Evolutionary conservation across 2,888 invertebrate genomes (phyloP).

Genomic region (Drosophila eohydei): DNA sequence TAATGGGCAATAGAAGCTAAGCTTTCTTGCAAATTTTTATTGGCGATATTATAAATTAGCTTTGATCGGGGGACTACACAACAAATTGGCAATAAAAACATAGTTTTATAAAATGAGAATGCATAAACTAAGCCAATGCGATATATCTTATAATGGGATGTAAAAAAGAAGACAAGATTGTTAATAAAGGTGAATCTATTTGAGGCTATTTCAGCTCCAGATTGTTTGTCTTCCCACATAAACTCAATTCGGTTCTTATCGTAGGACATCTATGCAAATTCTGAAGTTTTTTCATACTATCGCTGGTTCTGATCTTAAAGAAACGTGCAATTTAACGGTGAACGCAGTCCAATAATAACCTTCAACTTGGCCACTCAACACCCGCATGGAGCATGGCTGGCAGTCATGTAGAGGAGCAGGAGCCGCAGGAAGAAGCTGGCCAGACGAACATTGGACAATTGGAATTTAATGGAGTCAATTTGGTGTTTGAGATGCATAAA

Average conservation of each 20-base stretch:
- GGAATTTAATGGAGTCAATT: slow-evolving; percentile 81
- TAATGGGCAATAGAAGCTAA: slow-evolving; percentile 4
- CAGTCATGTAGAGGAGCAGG: background rate
- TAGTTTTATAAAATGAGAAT: slow-evolving; percentile 1
- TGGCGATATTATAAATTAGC: background rate
- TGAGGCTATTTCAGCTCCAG: background rate
- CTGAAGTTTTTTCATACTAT: slow-evolving; percentile 27
- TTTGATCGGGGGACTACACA: background rate
- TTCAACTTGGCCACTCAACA: slow-evolving; percentile 30
- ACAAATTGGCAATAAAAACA: slow-evolving; percentile 6
- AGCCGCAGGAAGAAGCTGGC: background rate
- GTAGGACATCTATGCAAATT: slow-evolving; percentile 47
- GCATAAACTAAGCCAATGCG: background rate
- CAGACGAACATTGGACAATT: slow-evolving; percentile 69
- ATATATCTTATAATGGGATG: background rate
- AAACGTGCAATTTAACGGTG: slow-evolving; percentile 38
- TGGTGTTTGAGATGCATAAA: slow-evolving; percentile 78
- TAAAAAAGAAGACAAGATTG: background rate
- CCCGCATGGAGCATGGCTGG: slow-evolving; percentile 18
- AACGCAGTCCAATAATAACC: slow-evolving; percentile 43
- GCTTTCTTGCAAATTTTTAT: slow-evolving; percentile 4
- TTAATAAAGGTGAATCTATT: background rate
- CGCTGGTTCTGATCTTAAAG: slow-evolving; percentile 18
- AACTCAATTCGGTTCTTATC: slow-evolving; percentile 10
- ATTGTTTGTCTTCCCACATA: background rate